Evolutionary conservation across 1,140 invertebrate genomes (phyloP).

Genomic region (Oreohelix idahoensis): DNA sequence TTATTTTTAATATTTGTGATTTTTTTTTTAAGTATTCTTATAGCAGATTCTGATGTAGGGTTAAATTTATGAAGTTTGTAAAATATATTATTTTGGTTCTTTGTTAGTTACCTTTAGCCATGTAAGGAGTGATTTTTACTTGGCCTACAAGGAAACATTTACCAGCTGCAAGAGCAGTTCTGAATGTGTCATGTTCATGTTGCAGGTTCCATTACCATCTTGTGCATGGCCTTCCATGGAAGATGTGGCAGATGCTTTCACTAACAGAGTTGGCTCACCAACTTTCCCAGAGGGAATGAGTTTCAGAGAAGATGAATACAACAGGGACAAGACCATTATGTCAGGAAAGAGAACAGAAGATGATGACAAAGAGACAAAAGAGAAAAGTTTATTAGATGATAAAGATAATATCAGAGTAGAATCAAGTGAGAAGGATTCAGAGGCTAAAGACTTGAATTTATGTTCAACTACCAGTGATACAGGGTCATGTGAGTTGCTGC

Average conservation of each 20-base stretch:
- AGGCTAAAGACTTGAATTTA: neutral
- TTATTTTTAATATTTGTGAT: no score
- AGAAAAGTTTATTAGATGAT: neutral
- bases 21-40: no score
- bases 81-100: no score
- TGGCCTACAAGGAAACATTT: no score
- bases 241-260: neutral
- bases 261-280: neutral
- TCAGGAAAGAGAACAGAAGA: neutral
- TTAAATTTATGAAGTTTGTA: no score
- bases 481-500: neutral
- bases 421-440: neutral
- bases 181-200: neutral
- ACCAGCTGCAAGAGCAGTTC: no score
- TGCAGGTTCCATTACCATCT: neutral
- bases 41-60: no score
- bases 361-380: neutral
- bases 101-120: no score
- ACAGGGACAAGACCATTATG: neutral
- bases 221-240: conserved; percentile 17
- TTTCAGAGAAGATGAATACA: neutral
- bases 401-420: conserved; percentile 3
- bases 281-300: neutral
- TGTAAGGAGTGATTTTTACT: no score
- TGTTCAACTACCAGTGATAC: neutral